phyloP scores from a whole-genome alignment of 2,113 vertebrate species.

The Tylochromis polylepis region DNA sequence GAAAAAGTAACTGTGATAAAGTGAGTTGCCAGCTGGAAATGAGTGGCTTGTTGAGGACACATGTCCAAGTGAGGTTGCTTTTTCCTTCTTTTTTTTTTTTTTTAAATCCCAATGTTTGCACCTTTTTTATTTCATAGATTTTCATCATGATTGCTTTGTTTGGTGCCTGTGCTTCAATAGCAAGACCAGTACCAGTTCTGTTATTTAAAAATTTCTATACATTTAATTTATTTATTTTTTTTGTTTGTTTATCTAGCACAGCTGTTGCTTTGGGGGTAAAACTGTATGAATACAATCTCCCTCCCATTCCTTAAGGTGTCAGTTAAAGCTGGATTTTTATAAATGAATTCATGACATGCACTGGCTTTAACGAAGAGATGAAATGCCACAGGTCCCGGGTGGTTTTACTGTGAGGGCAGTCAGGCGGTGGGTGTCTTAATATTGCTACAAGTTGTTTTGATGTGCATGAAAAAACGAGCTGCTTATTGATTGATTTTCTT shows the following conservation, averaged over 20 bases:
- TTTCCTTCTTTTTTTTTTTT: not conserved
- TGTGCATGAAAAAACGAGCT: not conserved
- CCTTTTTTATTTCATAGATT: not conserved
- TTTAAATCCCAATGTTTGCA: not conserved
- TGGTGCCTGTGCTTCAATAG: not conserved
- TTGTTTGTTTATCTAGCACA: not conserved
- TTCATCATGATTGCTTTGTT: not conserved
- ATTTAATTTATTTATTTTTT: not conserved
- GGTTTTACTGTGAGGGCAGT: not conserved
- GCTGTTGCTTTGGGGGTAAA: not conserved
- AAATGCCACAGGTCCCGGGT: not conserved
- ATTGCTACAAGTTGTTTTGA: not conserved
- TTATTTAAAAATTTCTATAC: not conserved
- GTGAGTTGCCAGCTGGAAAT: not conserved
- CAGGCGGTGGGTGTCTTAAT: not conserved
- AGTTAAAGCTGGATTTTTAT: constrained; percentile 21
- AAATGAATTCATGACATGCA: constrained; percentile 28
- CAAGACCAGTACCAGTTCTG: not conserved
- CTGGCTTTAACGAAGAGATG: not conserved
- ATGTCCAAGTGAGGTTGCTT: not conserved
- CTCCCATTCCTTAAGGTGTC: not conserved
- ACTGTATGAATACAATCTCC: not conserved
- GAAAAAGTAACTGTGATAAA: not conserved
- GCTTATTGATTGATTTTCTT: not conserved
- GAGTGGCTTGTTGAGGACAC: not conserved